Evolutionary conservation across 2,888 invertebrate species (phyloP), one percentile per base, ranked within the genome.

Genomic region (Villa cingulata): DNA sequence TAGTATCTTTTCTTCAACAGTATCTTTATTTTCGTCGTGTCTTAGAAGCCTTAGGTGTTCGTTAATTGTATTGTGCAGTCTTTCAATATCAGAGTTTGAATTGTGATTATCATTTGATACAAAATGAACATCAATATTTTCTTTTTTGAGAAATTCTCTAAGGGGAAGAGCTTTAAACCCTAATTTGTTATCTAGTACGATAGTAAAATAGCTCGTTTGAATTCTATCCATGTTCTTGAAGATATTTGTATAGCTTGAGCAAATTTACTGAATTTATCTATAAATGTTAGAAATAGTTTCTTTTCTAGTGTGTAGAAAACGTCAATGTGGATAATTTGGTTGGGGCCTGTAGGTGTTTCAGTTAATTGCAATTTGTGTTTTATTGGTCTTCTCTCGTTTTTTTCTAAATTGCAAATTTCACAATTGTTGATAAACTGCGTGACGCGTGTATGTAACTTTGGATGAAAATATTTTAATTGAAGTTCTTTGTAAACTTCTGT

Each of bases 181-280:
- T 29, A 54, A 29, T 49, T 53, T 48, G 20, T 53, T 53, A 29
- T 55, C 51, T 10, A 48, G 46, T 16, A 57, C 37, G 2, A 51
- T 44, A 52, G 53, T 10, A 15, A 23, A 7, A 55, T 18, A 1
- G 48, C 49, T 44, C 43, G 32, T 45, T 53, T 56, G 23, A 51
- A 53, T 40, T 54, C 52, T 3, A 42, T 49, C 53, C 53, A 55
- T 1, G 49, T 45, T 39, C 51, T 48, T 15, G 48, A 44, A 7
- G 23, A 32, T 12, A 54, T 50, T 45, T 45, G 48, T 3, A 50
- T 50, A 3, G 57, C 57, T 45, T 50, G 53, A 10, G 51, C 55
- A 42, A 51, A 54, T 50, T 55, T 53, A 7, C 55, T 47, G 41
- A 58, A 58, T 23, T 54, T 49, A 29, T 59, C 58, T 5, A 56